A percentile compares a stretch with the other conserved stretches of the same genome.
phyloP scores from a whole-genome alignment of 2,797 vertebrate species.

The Microctenopoma steveboyesi region DNA sequence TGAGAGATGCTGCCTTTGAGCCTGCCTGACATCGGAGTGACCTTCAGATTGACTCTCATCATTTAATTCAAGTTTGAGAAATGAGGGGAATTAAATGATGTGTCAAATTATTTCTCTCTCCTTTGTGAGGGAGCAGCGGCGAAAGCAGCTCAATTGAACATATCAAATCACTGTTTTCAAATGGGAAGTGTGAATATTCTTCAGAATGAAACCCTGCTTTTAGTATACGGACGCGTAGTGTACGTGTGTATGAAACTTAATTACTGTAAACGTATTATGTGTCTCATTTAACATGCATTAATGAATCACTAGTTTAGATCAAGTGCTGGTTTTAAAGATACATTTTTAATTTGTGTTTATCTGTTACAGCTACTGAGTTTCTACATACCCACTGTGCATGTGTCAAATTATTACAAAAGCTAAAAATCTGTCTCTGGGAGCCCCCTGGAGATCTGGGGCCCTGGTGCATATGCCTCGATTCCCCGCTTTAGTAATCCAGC shows the following conservation, averaged over 20 bases:
- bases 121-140: constrained; percentile 20
- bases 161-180: constrained; percentile 4
- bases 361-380: too few relatives aligned
- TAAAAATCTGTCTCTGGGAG: not conserved
- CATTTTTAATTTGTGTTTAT: too few relatives aligned
- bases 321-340: too few relatives aligned
- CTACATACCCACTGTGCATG: too few relatives aligned
- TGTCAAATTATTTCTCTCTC: constrained; percentile 43
- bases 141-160: constrained; percentile 24
- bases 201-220: not conserved
- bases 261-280: too few relatives aligned
- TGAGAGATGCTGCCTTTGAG: constrained; percentile 39
- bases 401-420: not conserved
- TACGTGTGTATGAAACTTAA: too few relatives aligned
- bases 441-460: not conserved
- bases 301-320: too few relatives aligned
- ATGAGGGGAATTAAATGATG: constrained; percentile 60
- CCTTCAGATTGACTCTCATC: constrained; percentile 43
- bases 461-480: not conserved
- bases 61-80: constrained; percentile 47
- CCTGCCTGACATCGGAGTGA: constrained; percentile 38
- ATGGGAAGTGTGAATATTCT: not conserved
- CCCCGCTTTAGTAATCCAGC: constrained; percentile 1
- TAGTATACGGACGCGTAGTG: not conserved
- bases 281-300: too few relatives aligned